A percentile compares a stretch with the other conserved stretches of the same genome.
Evolutionary conservation across 2,888 invertebrate genomes (phyloP).

Genomic region (Scaeva pyrastri): DNA sequence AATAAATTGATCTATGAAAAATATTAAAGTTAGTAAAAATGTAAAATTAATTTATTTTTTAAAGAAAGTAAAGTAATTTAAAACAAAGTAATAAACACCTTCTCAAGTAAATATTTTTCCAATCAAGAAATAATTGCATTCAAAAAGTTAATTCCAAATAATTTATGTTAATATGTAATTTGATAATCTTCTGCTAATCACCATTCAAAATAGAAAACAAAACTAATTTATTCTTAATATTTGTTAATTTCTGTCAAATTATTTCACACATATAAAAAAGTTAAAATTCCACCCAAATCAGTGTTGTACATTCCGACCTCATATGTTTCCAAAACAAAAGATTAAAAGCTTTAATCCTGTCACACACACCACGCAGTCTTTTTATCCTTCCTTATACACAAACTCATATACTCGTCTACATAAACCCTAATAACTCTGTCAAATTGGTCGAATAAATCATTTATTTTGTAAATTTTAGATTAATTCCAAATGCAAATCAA

Average conservation of each 20-base stretch:
- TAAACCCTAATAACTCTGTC: constrained; percentile 76
- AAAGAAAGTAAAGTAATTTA: too few species aligned
- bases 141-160: constrained; percentile 5
- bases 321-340: background rate
- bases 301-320: background rate
- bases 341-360: constrained; percentile 40
- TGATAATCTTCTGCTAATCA: background rate
- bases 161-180: too few species aligned
- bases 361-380: constrained; percentile 30
- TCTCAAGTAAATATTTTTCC: background rate
- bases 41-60: too few species aligned
- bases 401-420: constrained; percentile 74
- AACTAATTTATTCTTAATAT: background rate
- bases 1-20: too few species aligned
- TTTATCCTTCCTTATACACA: constrained; percentile 4
- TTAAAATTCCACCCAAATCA: constrained; percentile 4
- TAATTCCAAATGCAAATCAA: constrained; percentile 79
- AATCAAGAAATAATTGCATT: background rate
- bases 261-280: constrained; percentile 19
- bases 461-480: constrained; percentile 82
- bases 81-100: too few species aligned
- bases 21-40: too few species aligned
- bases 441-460: constrained; percentile 84
- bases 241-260: constrained; percentile 24
- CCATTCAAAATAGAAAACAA: background rate